A percentile compares a stretch with the other conserved stretches of the same genome.
These are phyloP conservation scores for Pelecanus crispus DNA, from an alignment of 2,113 vertebrate species.

Conservation along the genomic window DNA sequence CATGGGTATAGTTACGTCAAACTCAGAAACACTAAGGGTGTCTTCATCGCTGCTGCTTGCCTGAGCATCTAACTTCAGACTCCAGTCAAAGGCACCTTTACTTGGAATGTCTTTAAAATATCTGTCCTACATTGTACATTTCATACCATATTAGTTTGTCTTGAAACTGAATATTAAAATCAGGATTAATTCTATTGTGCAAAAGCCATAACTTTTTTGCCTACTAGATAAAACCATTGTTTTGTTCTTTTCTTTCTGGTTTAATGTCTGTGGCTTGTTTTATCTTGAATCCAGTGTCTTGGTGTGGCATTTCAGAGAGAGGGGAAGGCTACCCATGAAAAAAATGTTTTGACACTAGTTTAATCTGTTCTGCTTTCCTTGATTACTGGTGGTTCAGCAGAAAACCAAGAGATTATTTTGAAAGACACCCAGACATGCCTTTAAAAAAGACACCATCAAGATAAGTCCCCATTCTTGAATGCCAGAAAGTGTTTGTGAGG, in stretches of 20 bases:
- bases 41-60: neutral
- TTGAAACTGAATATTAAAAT: neutral
- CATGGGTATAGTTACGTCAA: neutral
- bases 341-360: neutral
- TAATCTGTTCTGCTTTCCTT: neutral
- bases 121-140: neutral
- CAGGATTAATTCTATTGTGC: neutral
- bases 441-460: neutral
- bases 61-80: neutral
- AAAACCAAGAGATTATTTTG: neutral
- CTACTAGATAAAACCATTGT: neutral
- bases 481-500: rapidly evolving
- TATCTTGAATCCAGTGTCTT: neutral
- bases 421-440: neutral
- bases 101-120: neutral
- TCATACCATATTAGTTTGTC: neutral
- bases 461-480: neutral
- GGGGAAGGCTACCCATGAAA: neutral
- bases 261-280: neutral
- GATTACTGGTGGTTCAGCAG: neutral
- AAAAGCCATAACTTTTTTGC: neutral
- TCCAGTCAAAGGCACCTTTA: neutral
- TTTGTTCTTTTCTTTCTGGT: neutral
- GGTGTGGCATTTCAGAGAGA: neutral
- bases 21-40: neutral